Evolutionary conservation across 2,797 vertebrate species (phyloP).

Genomic region (Pampus argenteus): DNA sequence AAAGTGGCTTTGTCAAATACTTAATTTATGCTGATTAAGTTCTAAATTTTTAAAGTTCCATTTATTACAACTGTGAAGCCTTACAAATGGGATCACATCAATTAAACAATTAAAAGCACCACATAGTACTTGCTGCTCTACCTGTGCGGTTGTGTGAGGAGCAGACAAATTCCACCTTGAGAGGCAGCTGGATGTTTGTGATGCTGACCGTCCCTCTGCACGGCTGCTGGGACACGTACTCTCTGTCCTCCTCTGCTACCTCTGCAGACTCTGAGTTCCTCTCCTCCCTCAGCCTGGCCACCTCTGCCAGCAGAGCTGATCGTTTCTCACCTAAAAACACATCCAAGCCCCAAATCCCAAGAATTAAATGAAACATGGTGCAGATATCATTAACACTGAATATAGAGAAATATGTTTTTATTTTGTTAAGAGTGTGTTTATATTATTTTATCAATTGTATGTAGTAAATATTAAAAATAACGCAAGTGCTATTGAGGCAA

Average conservation of each 20-base stretch:
- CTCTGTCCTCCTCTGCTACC: constrained; percentile 20
- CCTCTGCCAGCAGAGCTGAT: constrained; percentile 80
- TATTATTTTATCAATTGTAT: neutral
- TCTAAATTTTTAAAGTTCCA: neutral
- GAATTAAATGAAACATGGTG: neutral
- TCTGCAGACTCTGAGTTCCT: constrained; percentile 31
- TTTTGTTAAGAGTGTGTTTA: neutral
- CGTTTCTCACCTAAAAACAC: constrained; percentile 83
- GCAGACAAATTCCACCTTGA: constrained; percentile 88
- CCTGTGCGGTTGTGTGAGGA: constrained; percentile 79
- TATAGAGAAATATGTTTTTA: neutral
- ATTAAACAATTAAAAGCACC: neutral
- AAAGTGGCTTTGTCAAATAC: neutral
- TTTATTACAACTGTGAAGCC: neutral
- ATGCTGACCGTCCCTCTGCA: constrained; percentile 84
- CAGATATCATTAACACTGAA: neutral
- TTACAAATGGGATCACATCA: neutral
- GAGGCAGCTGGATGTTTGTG: constrained; percentile 85
- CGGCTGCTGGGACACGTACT: constrained; percentile 66
- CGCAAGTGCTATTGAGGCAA: neutral
- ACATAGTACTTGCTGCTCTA: constrained; percentile 22
- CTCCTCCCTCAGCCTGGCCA: constrained; percentile 76
- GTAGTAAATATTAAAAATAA: neutral
- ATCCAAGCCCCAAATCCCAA: neutral
- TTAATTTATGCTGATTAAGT: neutral